A percentile compares a stretch with the other conserved stretches of the same genome.
Conservation (phyloP, 2,888 invertebrate genomes). For the Dione juno region DNA sequence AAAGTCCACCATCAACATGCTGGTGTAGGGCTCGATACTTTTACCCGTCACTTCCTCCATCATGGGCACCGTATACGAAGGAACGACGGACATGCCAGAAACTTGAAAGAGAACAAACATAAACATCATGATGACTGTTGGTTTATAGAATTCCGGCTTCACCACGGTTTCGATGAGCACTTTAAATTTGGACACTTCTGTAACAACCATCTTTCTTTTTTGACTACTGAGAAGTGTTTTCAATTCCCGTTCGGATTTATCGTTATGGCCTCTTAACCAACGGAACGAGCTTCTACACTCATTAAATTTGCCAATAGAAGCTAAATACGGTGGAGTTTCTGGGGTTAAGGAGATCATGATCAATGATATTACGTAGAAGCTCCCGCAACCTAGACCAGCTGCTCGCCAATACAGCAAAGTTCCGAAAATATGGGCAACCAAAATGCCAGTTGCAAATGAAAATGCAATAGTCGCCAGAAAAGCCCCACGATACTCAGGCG, state of each 20-base stretch:
- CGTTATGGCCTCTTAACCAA: conserved; percentile 82
- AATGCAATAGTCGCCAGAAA: conserved; percentile 85
- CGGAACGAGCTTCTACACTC: conserved; percentile 84
- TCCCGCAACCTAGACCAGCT: conserved; percentile 80
- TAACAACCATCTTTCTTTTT: conserved; percentile 60
- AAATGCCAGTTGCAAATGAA: conserved; percentile 85
- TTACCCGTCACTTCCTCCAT: conserved; percentile 84
- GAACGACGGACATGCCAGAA: conserved; percentile 87
- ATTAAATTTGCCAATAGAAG: conserved; percentile 77
- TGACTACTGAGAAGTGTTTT: conserved; percentile 71
- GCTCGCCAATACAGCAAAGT: conserved; percentile 84
- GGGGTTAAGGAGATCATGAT: conserved; percentile 81
- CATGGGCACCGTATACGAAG: conserved; percentile 87
- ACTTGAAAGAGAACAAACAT: conserved; percentile 87
- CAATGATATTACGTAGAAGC: conserved; percentile 76
- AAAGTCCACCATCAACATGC: conserved; percentile 86
- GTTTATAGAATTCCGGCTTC: conserved; percentile 84
- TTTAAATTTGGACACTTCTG: conserved; percentile 62
- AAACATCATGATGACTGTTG: conserved; percentile 84
- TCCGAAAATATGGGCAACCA: conserved; percentile 86
- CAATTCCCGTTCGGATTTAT: conserved; percentile 76
- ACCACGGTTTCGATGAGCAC: conserved; percentile 57
- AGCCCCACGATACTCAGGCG: conserved; percentile 85
- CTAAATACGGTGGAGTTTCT: conserved; percentile 87
- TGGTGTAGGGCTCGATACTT: conserved; percentile 83